Evolutionary conservation across 2,797 vertebrate genomes (phyloP).

Genomic region (Leptoclinus maculatus): DNA sequence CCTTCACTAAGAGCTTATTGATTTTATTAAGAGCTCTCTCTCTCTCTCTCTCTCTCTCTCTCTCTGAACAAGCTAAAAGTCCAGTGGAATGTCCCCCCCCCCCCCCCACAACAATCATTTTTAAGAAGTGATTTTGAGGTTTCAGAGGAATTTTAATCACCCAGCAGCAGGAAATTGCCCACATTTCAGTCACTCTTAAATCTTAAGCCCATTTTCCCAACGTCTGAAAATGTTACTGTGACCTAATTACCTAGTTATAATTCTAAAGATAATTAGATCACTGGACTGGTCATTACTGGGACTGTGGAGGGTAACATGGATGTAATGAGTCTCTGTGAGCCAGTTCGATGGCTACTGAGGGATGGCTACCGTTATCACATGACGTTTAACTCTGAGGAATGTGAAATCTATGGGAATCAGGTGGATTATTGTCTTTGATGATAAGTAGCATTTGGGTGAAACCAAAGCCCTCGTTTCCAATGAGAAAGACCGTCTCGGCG

Average conservation of each 20-base stretch:
- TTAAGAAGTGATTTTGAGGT: slow-evolving; percentile 59
- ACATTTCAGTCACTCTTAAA: slow-evolving; percentile 43
- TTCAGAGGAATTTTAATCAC: slow-evolving; percentile 66
- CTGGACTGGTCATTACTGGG: background rate
- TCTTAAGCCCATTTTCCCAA: slow-evolving; percentile 30
- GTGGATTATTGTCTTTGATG: slow-evolving; percentile 79
- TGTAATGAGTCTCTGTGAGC: slow-evolving; percentile 19
- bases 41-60: background rate
- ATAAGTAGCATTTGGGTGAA: slow-evolving; percentile 64
- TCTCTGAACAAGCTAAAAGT: slow-evolving; percentile 25
- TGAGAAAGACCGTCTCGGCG: slow-evolving; percentile 50
- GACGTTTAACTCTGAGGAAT: slow-evolving; percentile 71
- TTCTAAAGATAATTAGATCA: background rate
- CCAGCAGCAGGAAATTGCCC: slow-evolving; percentile 49
- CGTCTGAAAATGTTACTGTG: background rate
- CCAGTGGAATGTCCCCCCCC: slow-evolving; percentile 43
- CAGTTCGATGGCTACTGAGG: slow-evolving; percentile 38
- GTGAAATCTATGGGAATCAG: slow-evolving; percentile 74
- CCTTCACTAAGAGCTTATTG: slow-evolving; percentile 63
- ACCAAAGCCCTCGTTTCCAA: slow-evolving; percentile 55
- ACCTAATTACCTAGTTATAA: slow-evolving; percentile 2
- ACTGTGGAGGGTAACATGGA: background rate
- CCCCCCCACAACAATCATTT: slow-evolving; percentile 58
- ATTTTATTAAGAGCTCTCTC: slow-evolving; percentile 51
- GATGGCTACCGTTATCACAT: slow-evolving; percentile 69